Evolutionary conservation across 2,888 invertebrate genomes (phyloP).

Genomic region (Eristalinus aeneus): DNA sequence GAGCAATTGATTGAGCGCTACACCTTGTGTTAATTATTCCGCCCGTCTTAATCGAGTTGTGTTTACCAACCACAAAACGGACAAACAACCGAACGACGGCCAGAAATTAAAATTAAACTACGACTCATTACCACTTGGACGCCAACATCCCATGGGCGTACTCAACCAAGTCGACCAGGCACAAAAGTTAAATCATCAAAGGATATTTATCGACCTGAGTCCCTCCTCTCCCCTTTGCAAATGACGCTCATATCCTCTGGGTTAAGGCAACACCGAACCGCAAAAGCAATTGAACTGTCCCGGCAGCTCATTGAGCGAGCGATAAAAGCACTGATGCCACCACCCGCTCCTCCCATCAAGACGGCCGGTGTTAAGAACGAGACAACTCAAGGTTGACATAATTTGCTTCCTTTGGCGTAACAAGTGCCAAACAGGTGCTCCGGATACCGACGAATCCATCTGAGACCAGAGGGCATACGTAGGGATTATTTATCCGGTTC

Average conservation of each 20-base stretch:
- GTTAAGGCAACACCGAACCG: slow-evolving; percentile 34
- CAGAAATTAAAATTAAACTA: slow-evolving; percentile 16
- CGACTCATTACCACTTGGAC: slow-evolving; percentile 12
- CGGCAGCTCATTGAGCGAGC: slow-evolving; percentile 35
- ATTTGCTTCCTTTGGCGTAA: slow-evolving; percentile 45
- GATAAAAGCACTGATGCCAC: slow-evolving; percentile 4
- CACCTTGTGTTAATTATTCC: slow-evolving; percentile 36
- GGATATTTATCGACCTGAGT: slow-evolving; percentile 45
- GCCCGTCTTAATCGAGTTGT: neutral
- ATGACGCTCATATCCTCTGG: slow-evolving; percentile 4
- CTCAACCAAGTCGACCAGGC: neutral
- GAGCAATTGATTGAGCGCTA: slow-evolving; percentile 16
- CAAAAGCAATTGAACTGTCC: slow-evolving; percentile 56
- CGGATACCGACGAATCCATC: slow-evolving; percentile 50
- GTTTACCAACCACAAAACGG: slow-evolving; percentile 3
- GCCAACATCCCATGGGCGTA: neutral
- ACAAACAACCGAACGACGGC: slow-evolving; percentile 1
- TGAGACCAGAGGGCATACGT: slow-evolving; percentile 49
- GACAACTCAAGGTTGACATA: slow-evolving; percentile 38
- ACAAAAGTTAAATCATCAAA: slow-evolving; percentile 51
- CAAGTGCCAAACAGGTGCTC: slow-evolving; percentile 62
- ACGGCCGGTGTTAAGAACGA: slow-evolving; percentile 18
- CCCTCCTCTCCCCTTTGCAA: neutral
- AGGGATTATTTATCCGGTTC: slow-evolving; percentile 53
- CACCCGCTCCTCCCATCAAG: slow-evolving; percentile 4